phyloP scores from a whole-genome alignment of 2,797 vertebrate species.

The Rhinella marina region DNA sequence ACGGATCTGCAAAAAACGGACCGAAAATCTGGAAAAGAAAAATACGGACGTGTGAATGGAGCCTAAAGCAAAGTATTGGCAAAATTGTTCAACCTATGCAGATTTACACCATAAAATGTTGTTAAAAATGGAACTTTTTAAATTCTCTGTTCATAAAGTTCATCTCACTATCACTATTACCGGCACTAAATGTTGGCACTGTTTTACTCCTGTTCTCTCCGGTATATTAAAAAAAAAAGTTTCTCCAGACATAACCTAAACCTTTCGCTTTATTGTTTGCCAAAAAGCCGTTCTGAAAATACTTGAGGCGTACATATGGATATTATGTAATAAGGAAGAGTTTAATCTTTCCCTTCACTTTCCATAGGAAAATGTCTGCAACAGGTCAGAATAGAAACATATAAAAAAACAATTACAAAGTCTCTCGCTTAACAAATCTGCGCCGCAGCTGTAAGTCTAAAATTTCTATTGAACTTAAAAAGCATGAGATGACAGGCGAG shows the following conservation, averaged over 20 bases:
- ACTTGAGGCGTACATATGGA: slow-evolving; percentile 25
- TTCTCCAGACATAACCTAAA: slow-evolving; percentile 5
- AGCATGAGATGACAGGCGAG: slow-evolving; percentile 48
- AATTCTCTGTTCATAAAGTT: background rate
- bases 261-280: background rate
- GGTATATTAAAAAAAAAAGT: background rate
- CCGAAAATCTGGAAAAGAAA: no score
- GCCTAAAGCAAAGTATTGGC: background rate
- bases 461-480: slow-evolving; percentile 56
- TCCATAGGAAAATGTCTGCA: slow-evolving; percentile 28
- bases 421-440: slow-evolving; percentile 53
- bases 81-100: background rate
- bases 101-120: background rate
- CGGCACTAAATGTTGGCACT: background rate
- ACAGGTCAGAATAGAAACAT: slow-evolving; percentile 42
- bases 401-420: slow-evolving; percentile 48
- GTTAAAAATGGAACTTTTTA: background rate
- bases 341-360: slow-evolving; percentile 47
- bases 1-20: no score
- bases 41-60: no score
- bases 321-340: slow-evolving; percentile 44
- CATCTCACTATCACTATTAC: background rate
- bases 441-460: slow-evolving; percentile 52
- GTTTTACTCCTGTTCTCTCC: background rate
- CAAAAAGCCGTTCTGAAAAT: background rate